A percentile compares a stretch with the other conserved stretches of the same genome.
Evolutionary conservation across 2,113 vertebrate genomes (phyloP).

Genomic region (Saguinus imperator): DNA sequence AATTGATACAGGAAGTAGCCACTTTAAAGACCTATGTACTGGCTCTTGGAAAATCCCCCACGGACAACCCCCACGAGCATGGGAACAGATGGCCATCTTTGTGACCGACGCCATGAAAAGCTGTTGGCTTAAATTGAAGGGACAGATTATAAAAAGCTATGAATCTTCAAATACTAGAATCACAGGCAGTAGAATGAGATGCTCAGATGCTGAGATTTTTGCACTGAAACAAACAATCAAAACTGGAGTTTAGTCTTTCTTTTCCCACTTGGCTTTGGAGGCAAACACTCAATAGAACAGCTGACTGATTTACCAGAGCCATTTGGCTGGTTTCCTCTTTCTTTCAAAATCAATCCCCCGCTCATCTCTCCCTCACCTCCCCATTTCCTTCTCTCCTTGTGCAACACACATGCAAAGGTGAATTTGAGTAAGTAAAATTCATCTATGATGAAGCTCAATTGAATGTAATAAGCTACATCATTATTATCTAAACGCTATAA

Average conservation of each 20-base stretch:
- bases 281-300: not conserved
- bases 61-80: not conserved
- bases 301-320: not conserved
- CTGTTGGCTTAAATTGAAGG: not conserved
- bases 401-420: not conserved
- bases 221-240: not conserved
- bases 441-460: not conserved
- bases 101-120: not conserved
- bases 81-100: not conserved
- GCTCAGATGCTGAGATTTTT: not conserved
- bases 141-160: not conserved
- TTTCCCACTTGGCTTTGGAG: not conserved
- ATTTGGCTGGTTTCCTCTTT: not conserved
- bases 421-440: not conserved
- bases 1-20: not conserved
- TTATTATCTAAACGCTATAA: rapidly evolving
- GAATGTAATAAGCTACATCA: not conserved
- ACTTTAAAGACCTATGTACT: not conserved
- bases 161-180: not conserved
- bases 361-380: not conserved
- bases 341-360: not conserved
- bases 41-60: not conserved
- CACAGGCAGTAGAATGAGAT: not conserved
- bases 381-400: not conserved
- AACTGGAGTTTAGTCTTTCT: not conserved